These are phyloP conservation scores for Allobates femoralis DNA, from an alignment of 2,797 vertebrate genomes.

Conservation along the genomic window DNA sequence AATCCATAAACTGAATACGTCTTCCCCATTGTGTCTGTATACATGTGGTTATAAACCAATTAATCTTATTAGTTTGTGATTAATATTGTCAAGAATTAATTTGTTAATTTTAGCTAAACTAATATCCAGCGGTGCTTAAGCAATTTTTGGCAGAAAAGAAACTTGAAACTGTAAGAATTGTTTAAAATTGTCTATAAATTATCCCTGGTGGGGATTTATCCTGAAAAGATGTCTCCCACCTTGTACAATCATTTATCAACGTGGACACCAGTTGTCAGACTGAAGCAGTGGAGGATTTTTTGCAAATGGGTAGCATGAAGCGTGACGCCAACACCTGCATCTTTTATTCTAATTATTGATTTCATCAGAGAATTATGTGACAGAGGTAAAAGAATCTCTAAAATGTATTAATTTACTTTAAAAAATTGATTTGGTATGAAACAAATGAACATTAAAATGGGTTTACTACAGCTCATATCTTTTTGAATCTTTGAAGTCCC, in stretches of 20 bases:
- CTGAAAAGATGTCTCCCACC: slow-evolving; percentile 25
- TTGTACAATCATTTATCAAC: slow-evolving; percentile 48
- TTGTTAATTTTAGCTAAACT: neutral
- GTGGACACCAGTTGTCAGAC: slow-evolving; percentile 27
- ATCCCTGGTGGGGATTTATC: slow-evolving; percentile 24
- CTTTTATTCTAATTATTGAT: slow-evolving; percentile 21
- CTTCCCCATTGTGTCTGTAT: neutral
- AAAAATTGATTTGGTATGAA: neutral
- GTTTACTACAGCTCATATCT: neutral
- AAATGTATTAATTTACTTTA: neutral
- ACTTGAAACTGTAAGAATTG: neutral
- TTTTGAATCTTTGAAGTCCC: neutral
- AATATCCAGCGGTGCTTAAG: neutral
- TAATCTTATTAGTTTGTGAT: neutral
- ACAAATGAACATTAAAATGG: neutral
- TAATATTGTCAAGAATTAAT: neutral
- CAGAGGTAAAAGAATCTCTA: neutral
- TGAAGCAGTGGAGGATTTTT: slow-evolving; percentile 25
- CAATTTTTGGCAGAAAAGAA: neutral
- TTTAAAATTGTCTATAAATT: slow-evolving; percentile 16
- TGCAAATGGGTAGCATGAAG: slow-evolving; percentile 20
- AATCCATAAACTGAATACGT: no score
- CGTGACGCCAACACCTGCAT: slow-evolving; percentile 51
- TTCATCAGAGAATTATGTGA: neutral
- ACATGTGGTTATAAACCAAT: neutral